Percentiles rank a stretch among this genome's conserved stretches.
These are phyloP conservation scores for Tetanocera ferruginea DNA, from an alignment of 2,888 invertebrate species.

Conservation along the genomic window DNA sequence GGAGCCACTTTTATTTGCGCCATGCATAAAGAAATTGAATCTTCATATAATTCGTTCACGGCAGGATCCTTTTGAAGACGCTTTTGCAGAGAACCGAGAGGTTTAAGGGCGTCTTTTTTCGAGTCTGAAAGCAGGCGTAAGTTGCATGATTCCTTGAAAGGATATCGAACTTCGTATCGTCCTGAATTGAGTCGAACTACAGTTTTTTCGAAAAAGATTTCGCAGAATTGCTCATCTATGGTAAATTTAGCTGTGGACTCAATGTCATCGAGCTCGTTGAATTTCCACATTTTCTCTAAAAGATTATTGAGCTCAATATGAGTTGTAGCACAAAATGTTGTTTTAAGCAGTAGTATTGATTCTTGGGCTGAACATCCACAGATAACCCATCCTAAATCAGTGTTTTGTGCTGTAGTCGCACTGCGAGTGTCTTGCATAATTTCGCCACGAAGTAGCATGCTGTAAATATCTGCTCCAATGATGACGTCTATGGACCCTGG, in stretches of 20 bases:
- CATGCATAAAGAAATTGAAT: no score
- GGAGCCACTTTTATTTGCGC: constrained; percentile 38
- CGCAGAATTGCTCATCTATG: constrained; percentile 2
- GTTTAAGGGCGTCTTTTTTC: constrained; percentile 29
- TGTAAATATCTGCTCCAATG: constrained; percentile 41
- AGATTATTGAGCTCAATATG: constrained; percentile 29
- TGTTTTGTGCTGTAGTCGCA: constrained; percentile 22
- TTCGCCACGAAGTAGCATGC: constrained; percentile 36
- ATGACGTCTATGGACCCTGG: constrained; percentile 41
- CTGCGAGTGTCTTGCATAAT: constrained; percentile 15
- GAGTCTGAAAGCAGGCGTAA: constrained; percentile 23
- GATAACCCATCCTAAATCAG: constrained; percentile 34
- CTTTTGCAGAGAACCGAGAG: constrained; percentile 29
- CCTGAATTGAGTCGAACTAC: constrained; percentile 26
- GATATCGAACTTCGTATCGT: constrained; percentile 37
- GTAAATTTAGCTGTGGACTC: not conserved
- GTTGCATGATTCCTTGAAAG: constrained; percentile 38
- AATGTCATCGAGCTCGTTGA: constrained; percentile 18
- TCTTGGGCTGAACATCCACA: constrained; percentile 34
- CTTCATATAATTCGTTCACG: constrained; percentile 33
- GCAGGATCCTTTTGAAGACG: constrained; percentile 32
- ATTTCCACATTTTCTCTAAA: constrained; percentile 38
- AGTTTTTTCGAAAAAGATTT: constrained; percentile 26
- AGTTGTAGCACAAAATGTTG: constrained; percentile 31
- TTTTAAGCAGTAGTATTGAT: constrained; percentile 8